Evolutionary conservation across 2,797 vertebrate genomes (phyloP), one percentile per base, ranked within the genome.

Genomic region (Aulostomus chinensis): DNA sequence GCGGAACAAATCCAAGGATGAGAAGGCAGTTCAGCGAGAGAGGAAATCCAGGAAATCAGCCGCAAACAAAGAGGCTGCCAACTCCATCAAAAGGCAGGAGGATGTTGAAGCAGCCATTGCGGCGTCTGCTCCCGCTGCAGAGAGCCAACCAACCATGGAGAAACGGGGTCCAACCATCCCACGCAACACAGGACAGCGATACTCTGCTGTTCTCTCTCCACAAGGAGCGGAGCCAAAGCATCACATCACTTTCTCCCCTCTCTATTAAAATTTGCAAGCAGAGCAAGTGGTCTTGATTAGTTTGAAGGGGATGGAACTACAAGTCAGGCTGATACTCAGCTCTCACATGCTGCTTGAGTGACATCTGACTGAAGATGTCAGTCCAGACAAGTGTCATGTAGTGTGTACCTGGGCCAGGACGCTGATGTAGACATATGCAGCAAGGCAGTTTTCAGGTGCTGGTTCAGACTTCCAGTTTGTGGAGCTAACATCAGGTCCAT

Each of bases 171-270:
- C 81, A 28, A 90, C 85, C 28, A 68, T 88, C 65, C 88, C 86
- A 30, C 82, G 88, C n/a, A 89, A 90, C 70, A 76, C 87, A 0
- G 88, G 88, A 36, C 88, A 90, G 62, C 63, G 81, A 28, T 89
- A 90, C 61, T 59, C 78, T 0, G 56, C 76, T 9, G 0, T 29
- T 11, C 7, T 65, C 26, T 24, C 85, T 11, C 43, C 73, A 1
- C 64, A 78, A 13, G 53, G 14, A 4, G 42, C 64, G 13, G 76
- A 73, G 47, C 26, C 60, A 1, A 85, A 52, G 58, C 78, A 68
- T 35, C 86, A 85, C 18, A 85, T 85, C 67, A 80, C 80, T 18
- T 85, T 86, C 28, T 57, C 80, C 2, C 10, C 80, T 33, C 55
- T 43, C 9, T 65, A 73, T 49, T 86, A 81, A 84, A 64, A 22